phyloP scores from a whole-genome alignment of 2,113 vertebrate genomes.

The Origma solitaria region DNA sequence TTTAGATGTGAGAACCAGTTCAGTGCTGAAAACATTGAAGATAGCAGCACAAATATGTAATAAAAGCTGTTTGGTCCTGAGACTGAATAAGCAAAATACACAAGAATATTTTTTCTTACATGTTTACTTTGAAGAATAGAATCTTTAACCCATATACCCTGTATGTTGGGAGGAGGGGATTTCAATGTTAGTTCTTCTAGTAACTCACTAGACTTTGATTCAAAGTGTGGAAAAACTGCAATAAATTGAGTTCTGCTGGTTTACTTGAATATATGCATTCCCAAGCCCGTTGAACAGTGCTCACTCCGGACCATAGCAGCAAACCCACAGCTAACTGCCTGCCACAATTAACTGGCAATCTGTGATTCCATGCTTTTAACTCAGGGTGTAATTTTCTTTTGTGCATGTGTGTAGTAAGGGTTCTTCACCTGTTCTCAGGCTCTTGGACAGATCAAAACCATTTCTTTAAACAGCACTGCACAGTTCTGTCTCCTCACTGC shows the following conservation, averaged over 20 bases:
- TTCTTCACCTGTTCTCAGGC: not conserved
- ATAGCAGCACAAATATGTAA: not conserved
- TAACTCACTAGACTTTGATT: not conserved
- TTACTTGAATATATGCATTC: not conserved
- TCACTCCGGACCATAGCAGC: not conserved
- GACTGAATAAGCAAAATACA: conserved; percentile 7
- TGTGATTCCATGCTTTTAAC: not conserved
- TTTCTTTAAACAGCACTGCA: not conserved
- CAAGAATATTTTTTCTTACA: not conserved
- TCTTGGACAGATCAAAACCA: not conserved
- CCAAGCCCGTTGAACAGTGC: not conserved
- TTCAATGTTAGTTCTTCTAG: not conserved
- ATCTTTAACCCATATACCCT: not conserved
- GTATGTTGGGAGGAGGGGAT: not conserved
- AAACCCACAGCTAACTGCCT: not conserved
- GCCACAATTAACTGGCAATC: not conserved
- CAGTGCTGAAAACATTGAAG: not conserved
- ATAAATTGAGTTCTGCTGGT: not conserved
- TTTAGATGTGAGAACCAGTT: not conserved
- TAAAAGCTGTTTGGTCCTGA: conserved; percentile 17
- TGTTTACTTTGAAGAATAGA: conserved; percentile 13
- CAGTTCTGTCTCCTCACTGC: conserved; percentile 74
- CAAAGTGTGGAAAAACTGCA: not conserved
- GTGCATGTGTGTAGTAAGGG: not conserved
- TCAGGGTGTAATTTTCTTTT: not conserved